A percentile compares a stretch with the other conserved stretches of the same genome.
Conservation (phyloP, 2,113 vertebrate genomes). For the Cottus gobio region DNA sequence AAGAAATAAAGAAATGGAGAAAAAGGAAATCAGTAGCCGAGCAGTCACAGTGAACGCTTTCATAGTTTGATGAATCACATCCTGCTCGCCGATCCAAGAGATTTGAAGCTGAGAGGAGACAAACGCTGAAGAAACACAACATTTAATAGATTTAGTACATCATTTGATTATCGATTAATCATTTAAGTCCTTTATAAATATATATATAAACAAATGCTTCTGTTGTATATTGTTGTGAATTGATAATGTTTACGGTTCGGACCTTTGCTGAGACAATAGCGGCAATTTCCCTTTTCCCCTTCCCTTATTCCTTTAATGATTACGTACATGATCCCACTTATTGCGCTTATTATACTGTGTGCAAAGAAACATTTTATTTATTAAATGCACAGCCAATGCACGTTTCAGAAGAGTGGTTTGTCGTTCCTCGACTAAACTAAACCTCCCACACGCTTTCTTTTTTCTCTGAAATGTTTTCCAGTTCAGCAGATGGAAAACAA, state of each 20-base stretch:
- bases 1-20: not conserved
- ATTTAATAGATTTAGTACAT: not conserved
- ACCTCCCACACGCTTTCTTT: constrained; percentile 64
- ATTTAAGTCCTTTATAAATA: not conserved
- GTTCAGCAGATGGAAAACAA: constrained; percentile 74
- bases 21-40: not conserved
- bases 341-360: not conserved
- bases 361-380: not conserved
- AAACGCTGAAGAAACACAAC: not conserved
- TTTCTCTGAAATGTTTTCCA: constrained; percentile 71
- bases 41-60: not conserved
- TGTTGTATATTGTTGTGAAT: not conserved
- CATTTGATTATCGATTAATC: not conserved
- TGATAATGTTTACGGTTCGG: not conserved
- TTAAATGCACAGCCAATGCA: not conserved
- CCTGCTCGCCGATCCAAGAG: not conserved
- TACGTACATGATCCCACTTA: not conserved
- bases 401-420: constrained; percentile 37
- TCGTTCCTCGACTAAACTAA: constrained; percentile 48
- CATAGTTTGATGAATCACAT: not conserved
- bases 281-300: not conserved
- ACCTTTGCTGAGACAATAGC: not conserved
- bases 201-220: not conserved
- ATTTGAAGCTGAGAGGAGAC: not conserved
- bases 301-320: not conserved